Evolutionary conservation across 1,140 invertebrate genomes (phyloP).

Genomic region (Phortica variegata): DNA sequence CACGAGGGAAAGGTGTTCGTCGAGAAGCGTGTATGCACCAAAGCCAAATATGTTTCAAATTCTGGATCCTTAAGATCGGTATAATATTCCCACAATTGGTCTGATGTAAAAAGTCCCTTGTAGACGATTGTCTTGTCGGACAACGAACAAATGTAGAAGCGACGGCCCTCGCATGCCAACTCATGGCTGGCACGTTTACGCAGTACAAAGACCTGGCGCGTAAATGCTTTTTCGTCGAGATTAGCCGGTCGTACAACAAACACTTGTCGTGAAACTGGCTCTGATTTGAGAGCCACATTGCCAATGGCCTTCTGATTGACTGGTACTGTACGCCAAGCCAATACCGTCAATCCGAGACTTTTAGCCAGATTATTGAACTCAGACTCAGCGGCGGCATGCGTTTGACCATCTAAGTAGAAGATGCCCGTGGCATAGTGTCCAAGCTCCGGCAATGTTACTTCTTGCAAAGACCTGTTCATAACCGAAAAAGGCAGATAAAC

Average conservation of each 20-base stretch:
- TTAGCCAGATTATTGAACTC: slow-evolving; percentile 80
- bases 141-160: slow-evolving; percentile 96
- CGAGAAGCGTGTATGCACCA: slow-evolving; percentile 96
- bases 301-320: slow-evolving; percentile 84
- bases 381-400: slow-evolving; percentile 77
- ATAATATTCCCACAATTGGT: slow-evolving; percentile 86
- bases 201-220: slow-evolving; percentile 82
- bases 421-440: slow-evolving; percentile 96
- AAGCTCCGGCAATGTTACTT: slow-evolving; percentile 78
- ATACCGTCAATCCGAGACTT: slow-evolving; percentile 75
- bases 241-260: slow-evolving; percentile 69
- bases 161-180: slow-evolving; percentile 76
- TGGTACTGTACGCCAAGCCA: slow-evolving; percentile 91
- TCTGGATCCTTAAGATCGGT: slow-evolving; percentile 70
- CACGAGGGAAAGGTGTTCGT: slow-evolving; percentile 99
- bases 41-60: slow-evolving; percentile 90
- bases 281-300: slow-evolving; percentile 84
- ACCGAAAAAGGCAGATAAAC: too few relatives aligned
- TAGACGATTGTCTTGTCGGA: slow-evolving; percentile 90
- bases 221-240: slow-evolving; percentile 65
- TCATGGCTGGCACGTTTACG: slow-evolving; percentile 90
- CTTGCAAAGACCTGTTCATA: slow-evolving; percentile 76
- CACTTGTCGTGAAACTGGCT: slow-evolving; percentile 95
- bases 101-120: slow-evolving; percentile 95
- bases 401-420: slow-evolving; percentile 85